Conservation (phyloP, 2,113 vertebrate genomes). For the Mus musculus region DNA sequence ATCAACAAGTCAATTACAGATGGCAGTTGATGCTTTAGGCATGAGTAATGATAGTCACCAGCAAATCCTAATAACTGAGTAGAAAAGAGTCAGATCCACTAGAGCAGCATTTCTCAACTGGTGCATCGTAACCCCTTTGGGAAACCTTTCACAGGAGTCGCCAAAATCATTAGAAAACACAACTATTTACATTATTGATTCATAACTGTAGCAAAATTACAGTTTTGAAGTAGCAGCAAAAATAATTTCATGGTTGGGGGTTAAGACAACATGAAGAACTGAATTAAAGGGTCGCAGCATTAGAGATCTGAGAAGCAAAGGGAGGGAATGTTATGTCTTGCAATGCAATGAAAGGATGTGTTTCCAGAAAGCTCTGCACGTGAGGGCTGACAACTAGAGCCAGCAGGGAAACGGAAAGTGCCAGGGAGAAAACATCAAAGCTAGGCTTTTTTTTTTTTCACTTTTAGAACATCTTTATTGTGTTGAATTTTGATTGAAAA, state of each 20-base stretch:
- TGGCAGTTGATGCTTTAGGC: neutral
- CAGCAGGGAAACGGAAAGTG: neutral
- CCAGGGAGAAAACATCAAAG: neutral
- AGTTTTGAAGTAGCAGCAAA: neutral
- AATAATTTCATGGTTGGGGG: neutral
- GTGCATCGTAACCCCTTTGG: neutral
- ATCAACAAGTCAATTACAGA: constrained; percentile 46
- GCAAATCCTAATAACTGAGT: neutral
- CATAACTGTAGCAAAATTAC: neutral
- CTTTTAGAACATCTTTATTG: neutral
- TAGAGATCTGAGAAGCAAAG: neutral
- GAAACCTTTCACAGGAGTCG: neutral
- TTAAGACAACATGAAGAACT: neutral
- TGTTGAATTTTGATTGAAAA: constrained; percentile 44
- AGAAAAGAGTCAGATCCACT: neutral
- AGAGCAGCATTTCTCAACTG: neutral
- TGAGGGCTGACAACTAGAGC: neutral
- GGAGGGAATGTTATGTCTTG: neutral
- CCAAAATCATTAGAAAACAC: neutral
- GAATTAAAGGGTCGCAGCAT: neutral
- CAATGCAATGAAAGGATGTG: neutral
- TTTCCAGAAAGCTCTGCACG: neutral
- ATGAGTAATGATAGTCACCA: constrained; percentile 26
- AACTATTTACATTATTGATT: neutral
- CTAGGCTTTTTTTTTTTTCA: too few species aligned